phyloP scores from a whole-genome alignment of 2,797 vertebrate species.

The Delichon dasypus region DNA sequence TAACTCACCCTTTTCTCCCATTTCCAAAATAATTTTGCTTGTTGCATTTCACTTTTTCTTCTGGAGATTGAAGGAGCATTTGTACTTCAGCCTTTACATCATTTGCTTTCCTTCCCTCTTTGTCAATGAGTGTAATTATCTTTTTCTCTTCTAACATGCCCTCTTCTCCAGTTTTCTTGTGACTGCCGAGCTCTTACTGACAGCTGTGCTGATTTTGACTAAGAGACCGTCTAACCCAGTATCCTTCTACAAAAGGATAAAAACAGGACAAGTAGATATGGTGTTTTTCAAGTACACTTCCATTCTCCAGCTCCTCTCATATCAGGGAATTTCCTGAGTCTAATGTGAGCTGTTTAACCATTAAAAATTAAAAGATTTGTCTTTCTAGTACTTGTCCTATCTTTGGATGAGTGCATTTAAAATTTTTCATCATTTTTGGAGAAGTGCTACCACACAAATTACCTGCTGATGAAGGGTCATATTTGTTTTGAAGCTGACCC shows the following conservation, averaged over 20 bases:
- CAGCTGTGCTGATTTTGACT: conserved; percentile 24
- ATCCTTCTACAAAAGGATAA: neutral
- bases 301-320: neutral
- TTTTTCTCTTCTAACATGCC: neutral
- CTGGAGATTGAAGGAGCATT: neutral
- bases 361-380: neutral
- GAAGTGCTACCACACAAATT: neutral
- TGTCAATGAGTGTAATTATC: neutral
- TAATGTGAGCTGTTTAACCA: neutral
- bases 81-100: neutral
- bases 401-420: neutral
- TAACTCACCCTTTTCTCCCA: neutral
- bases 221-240: neutral
- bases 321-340: neutral
- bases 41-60: neutral
- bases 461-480: neutral
- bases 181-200: neutral
- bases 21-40: neutral
- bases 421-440: neutral
- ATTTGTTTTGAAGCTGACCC: neutral
- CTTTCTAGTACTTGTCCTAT: neutral
- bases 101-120: conserved; percentile 29
- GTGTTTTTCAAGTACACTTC: neutral
- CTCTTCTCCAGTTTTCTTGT: neutral
- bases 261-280: neutral